Percentiles rank a stretch among this genome's conserved stretches.
Conservation (phyloP, 92 coral and sea anemone species). For the Epizoanthus rinbou region DNA sequence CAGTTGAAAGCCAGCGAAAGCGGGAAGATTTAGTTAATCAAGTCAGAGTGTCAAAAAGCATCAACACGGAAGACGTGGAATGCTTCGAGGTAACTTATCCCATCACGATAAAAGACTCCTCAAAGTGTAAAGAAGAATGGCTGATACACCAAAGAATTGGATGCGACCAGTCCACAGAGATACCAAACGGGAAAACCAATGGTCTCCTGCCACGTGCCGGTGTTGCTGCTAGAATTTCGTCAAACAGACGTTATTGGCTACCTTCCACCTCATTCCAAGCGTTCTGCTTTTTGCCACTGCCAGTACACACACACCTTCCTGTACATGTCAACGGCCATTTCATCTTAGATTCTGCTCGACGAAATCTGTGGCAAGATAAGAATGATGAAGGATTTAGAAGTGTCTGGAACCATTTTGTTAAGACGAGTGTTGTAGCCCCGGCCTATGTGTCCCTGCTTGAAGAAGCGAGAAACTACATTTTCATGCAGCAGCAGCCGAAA, state of each 20-base stretch:
- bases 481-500: constrained; percentile 24
- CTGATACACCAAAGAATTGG: constrained; percentile 79
- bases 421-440: constrained; percentile 63
- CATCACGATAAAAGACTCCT: constrained; percentile 53
- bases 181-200: constrained; percentile 61
- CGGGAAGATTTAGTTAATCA: constrained; percentile 55
- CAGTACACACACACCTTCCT: constrained; percentile 73
- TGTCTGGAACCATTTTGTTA: constrained; percentile 77
- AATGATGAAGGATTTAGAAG: constrained; percentile 50
- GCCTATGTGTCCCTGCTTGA: constrained; percentile 65
- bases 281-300: constrained; percentile 86
- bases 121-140: constrained; percentile 57
- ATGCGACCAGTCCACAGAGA: background rate
- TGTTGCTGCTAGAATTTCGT: constrained; percentile 69
- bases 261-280: constrained; percentile 35
- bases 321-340: constrained; percentile 96
- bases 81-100: constrained; percentile 68
- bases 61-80: constrained; percentile 54
- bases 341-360: constrained; percentile 82
- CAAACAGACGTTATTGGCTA: background rate
- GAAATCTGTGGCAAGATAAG: constrained; percentile 83
- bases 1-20: constrained; percentile 42
- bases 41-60: constrained; percentile 43
- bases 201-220: constrained; percentile 96
- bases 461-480: constrained; percentile 60